Conservation (phyloP, 1,140 invertebrate genomes). For the Olivierus martensii region DNA sequence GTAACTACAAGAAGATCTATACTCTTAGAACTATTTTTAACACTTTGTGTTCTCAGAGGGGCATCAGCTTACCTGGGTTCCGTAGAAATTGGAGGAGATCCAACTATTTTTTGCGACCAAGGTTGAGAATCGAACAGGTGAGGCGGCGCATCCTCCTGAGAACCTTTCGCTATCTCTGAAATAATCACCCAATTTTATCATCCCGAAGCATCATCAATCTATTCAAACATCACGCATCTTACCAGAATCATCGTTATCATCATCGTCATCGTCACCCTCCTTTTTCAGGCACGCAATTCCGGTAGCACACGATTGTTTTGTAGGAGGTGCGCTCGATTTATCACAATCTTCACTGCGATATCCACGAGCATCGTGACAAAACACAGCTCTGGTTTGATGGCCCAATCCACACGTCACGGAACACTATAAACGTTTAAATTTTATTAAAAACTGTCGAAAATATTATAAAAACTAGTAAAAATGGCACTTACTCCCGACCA, state of each 20-base stretch:
- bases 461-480: neutral
- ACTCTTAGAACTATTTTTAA: neutral
- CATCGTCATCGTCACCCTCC: too few species aligned
- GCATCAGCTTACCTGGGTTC: neutral
- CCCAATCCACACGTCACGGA: constrained; percentile 71
- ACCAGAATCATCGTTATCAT: too few species aligned
- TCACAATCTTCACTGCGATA: constrained; percentile 39
- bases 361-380: constrained; percentile 47
- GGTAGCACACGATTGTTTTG: constrained; percentile 46
- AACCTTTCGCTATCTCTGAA: too few species aligned
- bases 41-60: too few species aligned
- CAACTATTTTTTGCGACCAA: neutral
- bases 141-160: neutral
- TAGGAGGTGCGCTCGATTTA: constrained; percentile 37
- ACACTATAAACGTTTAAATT: constrained; percentile 41
- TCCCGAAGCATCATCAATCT: too few species aligned
- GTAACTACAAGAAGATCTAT: constrained; percentile 39
- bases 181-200: too few species aligned
- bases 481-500: constrained; percentile 66
- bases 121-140: neutral
- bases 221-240: too few species aligned
- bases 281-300: constrained; percentile 43
- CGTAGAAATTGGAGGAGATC: neutral
- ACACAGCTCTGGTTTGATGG: constrained; percentile 61
- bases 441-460: neutral